phyloP scores from a whole-genome alignment of 2,888 invertebrate species.

The Cistogaster globosa region DNA sequence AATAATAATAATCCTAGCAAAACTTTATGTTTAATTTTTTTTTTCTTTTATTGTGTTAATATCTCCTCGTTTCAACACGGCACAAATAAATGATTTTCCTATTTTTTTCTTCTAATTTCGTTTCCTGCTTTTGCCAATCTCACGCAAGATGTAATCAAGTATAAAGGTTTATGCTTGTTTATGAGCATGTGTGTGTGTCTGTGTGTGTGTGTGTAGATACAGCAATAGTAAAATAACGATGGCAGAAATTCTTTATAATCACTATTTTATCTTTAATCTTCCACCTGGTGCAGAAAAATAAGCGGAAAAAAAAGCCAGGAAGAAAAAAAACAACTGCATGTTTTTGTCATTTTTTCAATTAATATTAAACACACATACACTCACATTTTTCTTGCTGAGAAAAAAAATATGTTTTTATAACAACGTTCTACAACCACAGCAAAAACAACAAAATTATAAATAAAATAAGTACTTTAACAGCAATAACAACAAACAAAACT shows the following conservation, averaged over 20 bases:
- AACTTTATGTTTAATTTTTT: not conserved
- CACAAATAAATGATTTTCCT: conserved; percentile 33
- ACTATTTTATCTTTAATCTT: conserved; percentile 72
- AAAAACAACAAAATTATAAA: conserved; percentile 52
- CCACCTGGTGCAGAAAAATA: conserved; percentile 65
- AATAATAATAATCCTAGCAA: conserved; percentile 13
- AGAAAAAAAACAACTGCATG: conserved; percentile 50
- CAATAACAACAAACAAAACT: not conserved
- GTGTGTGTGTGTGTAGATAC: not conserved
- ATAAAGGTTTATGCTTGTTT: conserved; percentile 56
- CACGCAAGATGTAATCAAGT: conserved; percentile 69
- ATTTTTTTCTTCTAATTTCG: conserved; percentile 16
- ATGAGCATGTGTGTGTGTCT: not conserved
- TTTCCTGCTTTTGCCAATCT: conserved; percentile 64
- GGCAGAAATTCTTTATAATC: conserved; percentile 61
- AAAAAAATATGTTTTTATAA: conserved; percentile 1
- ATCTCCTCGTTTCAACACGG: conserved; percentile 21
- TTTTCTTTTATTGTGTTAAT: conserved; percentile 8
- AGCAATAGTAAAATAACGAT: conserved; percentile 17
- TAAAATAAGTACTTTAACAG: conserved; percentile 19
- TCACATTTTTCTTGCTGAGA: not conserved
- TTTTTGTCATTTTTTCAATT: conserved; percentile 70
- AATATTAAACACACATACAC: conserved; percentile 60
- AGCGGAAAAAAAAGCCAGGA: conserved; percentile 21
- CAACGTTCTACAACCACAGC: conserved; percentile 15